Percentiles rank a stretch among this genome's conserved stretches.
These are phyloP conservation scores for Agonopterix arenella DNA, from an alignment of 2,888 invertebrate species.

Conservation along the genomic window DNA sequence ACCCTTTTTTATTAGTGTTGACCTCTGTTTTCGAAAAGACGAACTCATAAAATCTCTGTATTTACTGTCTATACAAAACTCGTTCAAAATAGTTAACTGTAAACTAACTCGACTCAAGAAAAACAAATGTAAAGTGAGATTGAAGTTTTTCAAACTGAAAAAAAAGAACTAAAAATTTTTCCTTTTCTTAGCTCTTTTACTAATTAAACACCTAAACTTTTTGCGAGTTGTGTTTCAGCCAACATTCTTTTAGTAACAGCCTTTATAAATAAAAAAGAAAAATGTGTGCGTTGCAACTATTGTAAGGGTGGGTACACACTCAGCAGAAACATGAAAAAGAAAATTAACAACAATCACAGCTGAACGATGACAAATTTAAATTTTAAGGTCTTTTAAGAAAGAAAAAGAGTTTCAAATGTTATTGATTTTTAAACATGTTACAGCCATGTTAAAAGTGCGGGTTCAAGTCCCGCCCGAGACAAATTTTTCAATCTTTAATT, in stretches of 20 bases:
- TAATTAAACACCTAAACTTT: conserved; percentile 57
- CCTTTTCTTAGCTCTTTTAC: conserved; percentile 50
- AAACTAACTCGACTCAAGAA: not conserved
- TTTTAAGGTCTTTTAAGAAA: no score
- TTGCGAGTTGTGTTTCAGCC: conserved; percentile 29
- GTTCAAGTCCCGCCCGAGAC: no score
- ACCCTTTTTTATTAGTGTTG: no score
- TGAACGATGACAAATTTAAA: no score
- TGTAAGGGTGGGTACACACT: not conserved
- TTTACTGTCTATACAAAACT: no score
- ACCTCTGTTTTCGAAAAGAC: no score
- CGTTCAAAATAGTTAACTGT: no score
- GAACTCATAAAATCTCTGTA: not conserved
- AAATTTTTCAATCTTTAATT: no score
- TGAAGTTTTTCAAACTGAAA: conserved; percentile 7
- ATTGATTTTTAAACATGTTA: no score
- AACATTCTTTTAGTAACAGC: conserved; percentile 31
- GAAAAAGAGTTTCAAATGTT: no score
- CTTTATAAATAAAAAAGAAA: conserved; percentile 19
- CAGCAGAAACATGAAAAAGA: not conserved
- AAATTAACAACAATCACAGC: no score
- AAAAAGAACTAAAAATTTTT: conserved; percentile 23
- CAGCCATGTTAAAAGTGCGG: no score
- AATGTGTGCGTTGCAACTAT: not conserved
- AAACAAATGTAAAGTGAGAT: not conserved